Base-by-base conservation (phyloP, 1,140 invertebrate species). In the Aplysia californica region DNA sequence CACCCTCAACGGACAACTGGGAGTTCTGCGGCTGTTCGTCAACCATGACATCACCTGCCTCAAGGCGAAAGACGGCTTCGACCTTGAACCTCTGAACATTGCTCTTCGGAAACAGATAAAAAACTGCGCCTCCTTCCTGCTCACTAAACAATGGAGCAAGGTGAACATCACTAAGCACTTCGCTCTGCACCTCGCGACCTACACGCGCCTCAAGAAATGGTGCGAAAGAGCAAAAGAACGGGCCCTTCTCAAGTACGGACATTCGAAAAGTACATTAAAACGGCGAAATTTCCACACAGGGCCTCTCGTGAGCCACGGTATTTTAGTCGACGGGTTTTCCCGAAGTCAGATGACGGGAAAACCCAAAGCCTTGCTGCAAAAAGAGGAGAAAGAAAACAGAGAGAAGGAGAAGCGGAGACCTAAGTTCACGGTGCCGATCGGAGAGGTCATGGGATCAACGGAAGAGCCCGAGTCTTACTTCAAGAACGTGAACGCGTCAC, bases 71-170 rank as follows among this genome's bases (percentile, higher is more conserved):
- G 86, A 90, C 69, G 88, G 86, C 6, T 69, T 86, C 64, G 87
- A 80, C 21, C 76, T 88, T 33, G 84, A 82, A 31, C 84, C 88
- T 6, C 70, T 90, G 10, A 87, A 87, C 69, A 82, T 90, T 21
- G 87, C 88, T 15, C 82, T 90, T 0, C 73, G 87, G 26, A 81
- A 84, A 23, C 81, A 83, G 33, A 78, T 85, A 23, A 86, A 86
- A 76, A 81, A 84, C 23, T 88, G 87, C 69, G 89, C 88, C n/a
- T 85, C 84, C 2, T 89, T 88, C 71, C 79, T 90, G 0, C 72
- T 90, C 0, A 85, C 87, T 4, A 88, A 89, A 66, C 89, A 90
- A 75, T 89, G 87, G 88, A 86, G 82, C 21, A 83, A 84, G 67
- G 81, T 89, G 3, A 80, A 81, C 5, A 79, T 87, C 23, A 82